Evolutionary conservation across 2,113 vertebrate genomes (phyloP).

Genomic region (Sinocyclocheilus maitianheensis): DNA sequence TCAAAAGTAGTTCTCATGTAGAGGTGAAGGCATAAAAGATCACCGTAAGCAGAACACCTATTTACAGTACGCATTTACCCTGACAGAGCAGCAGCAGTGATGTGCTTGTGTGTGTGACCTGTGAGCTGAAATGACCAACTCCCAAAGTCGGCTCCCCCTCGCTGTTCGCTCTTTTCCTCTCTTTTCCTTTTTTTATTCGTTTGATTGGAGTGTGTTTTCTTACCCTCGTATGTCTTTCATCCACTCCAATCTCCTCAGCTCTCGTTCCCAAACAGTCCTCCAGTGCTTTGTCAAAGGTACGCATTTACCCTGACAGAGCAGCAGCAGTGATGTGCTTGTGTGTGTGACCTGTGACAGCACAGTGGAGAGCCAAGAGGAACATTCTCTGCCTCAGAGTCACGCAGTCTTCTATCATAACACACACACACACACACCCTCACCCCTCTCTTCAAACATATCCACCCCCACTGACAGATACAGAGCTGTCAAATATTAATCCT

Average conservation of each 20-base stretch:
- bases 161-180: constrained; percentile 37
- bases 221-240: constrained; percentile 67
- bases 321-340: constrained; percentile 10
- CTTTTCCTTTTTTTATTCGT: constrained; percentile 45
- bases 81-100: background rate
- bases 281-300: constrained; percentile 68
- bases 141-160: constrained; percentile 44
- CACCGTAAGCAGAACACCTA: background rate
- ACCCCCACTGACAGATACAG: constrained; percentile 59
- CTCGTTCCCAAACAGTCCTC: constrained; percentile 66
- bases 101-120: constrained; percentile 26
- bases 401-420: constrained; percentile 62
- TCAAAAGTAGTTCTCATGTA: background rate
- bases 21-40: background rate
- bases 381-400: constrained; percentile 70
- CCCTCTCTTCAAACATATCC: constrained; percentile 59
- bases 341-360: constrained; percentile 55
- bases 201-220: constrained; percentile 57
- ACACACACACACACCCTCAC: constrained; percentile 50
- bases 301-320: background rate
- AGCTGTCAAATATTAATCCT: constrained; percentile 56
- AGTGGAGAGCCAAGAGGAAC: constrained; percentile 63
- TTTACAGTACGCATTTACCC: background rate
- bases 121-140: constrained; percentile 68
- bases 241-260: constrained; percentile 59